A percentile compares a stretch with the other conserved stretches of the same genome.
phyloP scores from a whole-genome alignment of 2,113 vertebrate genomes.

The Caloenas nicobarica region DNA sequence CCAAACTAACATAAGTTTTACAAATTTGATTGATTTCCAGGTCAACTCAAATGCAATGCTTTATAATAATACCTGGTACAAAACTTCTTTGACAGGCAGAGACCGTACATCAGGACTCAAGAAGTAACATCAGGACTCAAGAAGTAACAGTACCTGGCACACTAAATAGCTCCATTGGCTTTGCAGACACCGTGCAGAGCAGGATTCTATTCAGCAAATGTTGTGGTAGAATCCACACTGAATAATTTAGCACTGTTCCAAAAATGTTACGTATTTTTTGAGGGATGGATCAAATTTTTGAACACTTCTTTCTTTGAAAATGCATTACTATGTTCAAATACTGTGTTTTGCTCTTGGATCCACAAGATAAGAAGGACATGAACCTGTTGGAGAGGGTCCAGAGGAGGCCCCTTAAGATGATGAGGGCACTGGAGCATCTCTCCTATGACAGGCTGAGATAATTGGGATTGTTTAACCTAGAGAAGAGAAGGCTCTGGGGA shows the following conservation, averaged over 20 bases:
- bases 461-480: too few species aligned
- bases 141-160: not conserved
- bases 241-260: not conserved
- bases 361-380: not conserved
- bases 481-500: not conserved
- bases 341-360: not conserved
- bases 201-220: not conserved
- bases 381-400: accelerated
- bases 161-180: not conserved
- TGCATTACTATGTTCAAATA: not conserved
- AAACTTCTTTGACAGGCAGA: not conserved
- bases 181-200: not conserved
- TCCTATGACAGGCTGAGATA: not conserved
- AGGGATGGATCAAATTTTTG: not conserved
- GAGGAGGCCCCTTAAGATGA: not conserved
- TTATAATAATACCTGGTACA: not conserved
- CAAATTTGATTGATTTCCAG: not conserved
- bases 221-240: not conserved
- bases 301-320: not conserved
- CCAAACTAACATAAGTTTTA: not conserved
- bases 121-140: not conserved
- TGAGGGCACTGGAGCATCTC: not conserved
- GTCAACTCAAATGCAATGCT: not conserved
- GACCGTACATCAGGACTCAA: not conserved
- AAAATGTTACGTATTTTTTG: not conserved